Evolutionary conservation across 2,113 vertebrate genomes (phyloP), one percentile per base, ranked within the genome.

Genomic region (Odontophorus gujanensis): DNA sequence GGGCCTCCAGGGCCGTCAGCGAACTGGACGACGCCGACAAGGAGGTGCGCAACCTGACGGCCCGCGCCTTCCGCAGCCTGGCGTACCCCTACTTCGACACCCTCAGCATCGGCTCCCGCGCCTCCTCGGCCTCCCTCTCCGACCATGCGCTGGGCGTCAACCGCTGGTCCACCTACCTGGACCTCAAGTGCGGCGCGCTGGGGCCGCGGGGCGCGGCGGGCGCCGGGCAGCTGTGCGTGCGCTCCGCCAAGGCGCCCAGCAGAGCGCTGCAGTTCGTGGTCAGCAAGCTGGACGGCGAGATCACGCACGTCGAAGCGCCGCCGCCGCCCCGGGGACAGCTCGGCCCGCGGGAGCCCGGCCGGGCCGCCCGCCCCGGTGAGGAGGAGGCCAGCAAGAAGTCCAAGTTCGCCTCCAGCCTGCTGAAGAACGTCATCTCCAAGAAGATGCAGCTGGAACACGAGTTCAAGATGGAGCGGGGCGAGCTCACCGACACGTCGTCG

Each of bases 371-470:
- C 25, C 25, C 25, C 50, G 50, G 8, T 15, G 50, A 53, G 25
- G 98, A 98, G 36, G 98, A 96, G 50, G 66, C 98, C 45, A 98
- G 98, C 95, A 98, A 98, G 96, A 99, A 99, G 96, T 98, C 99
- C 67, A 97, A 97, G 58, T 98, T 99, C 85, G 99, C 99, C 4
- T 99, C 99, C 25, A 99, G 98, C 63, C 97, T 99, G 48, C 98
- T 99, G 63, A 99, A 99, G 97, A 99, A 99, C 77, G 98, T 99
- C 4, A 98, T 99, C 96, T 99, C 99, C 38, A 99, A 99, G 97
- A 99, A 99, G 96, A 99, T 99, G 98, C 99, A 99, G 97, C 98
- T 98, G 59, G 99, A 99, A 88, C 98, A 99, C 67, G 99, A 99
- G 97, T 98, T 99, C 95, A 99, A 98, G 93, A 99, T 99, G 99